These are phyloP conservation scores for Myxocyprinus asiaticus DNA, from an alignment of 2,113 vertebrate species.

Conservation along the genomic window DNA sequence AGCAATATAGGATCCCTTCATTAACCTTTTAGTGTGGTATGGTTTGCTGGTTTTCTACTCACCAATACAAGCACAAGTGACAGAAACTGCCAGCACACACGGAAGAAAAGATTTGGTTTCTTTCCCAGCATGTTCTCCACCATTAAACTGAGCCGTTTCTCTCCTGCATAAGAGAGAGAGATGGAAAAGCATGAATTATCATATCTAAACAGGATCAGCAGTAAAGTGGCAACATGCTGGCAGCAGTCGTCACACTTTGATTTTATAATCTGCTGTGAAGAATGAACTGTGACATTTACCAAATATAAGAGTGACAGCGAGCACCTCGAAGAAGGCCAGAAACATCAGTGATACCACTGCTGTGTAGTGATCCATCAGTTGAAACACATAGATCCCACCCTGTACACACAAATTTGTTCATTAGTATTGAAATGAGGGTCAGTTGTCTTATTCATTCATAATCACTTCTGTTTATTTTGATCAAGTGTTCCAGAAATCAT, in stretches of 20 bases:
- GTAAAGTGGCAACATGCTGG: background rate
- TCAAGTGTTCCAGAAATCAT: background rate
- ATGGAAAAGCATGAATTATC: slow-evolving; percentile 28
- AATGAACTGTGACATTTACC: slow-evolving; percentile 59
- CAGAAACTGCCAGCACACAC: slow-evolving; percentile 68
- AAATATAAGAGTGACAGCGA: slow-evolving; percentile 73
- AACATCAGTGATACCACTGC: slow-evolving; percentile 75
- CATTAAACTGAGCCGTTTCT: slow-evolving; percentile 63
- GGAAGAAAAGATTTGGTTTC: slow-evolving; percentile 68
- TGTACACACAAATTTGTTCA: slow-evolving; percentile 34
- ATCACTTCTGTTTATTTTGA: no score
- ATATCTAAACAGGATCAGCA: background rate
- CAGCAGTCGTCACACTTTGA: background rate
- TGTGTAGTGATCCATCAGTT: slow-evolving; percentile 78
- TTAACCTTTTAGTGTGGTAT: no score
- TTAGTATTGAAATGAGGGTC: background rate
- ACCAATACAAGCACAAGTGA: slow-evolving; percentile 73
- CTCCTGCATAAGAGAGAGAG: slow-evolving; percentile 55
- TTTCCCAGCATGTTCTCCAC: slow-evolving; percentile 69
- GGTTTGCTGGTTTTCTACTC: slow-evolving; percentile 31
- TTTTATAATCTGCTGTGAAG: background rate
- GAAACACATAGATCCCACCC: slow-evolving; percentile 77
- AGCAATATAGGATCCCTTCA: no score
- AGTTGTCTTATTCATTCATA: no score
- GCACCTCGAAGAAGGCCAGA: slow-evolving; percentile 75